Evolutionary conservation across 2,888 invertebrate species (phyloP).

Genomic region (Clepsis dumicolana): DNA sequence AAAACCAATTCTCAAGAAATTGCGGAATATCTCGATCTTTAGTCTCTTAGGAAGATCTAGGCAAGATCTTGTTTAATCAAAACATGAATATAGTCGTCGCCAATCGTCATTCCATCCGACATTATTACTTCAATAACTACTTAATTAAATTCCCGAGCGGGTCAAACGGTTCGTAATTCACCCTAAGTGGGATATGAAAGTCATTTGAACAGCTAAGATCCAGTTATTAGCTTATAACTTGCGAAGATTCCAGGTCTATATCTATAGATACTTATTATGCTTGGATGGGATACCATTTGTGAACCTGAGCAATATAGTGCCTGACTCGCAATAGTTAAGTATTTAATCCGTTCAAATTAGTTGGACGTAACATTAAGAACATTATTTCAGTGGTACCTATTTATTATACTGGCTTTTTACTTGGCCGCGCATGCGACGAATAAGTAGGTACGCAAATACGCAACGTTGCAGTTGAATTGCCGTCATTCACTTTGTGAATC

Average conservation of each 20-base stretch:
- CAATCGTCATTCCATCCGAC: neutral
- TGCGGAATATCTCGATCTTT: too few relatives aligned
- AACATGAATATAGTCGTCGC: neutral
- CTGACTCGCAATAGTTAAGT: too few relatives aligned
- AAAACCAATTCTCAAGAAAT: neutral
- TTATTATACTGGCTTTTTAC: too few relatives aligned
- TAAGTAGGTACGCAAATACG: too few relatives aligned
- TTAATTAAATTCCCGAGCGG: slow-evolving; percentile 3
- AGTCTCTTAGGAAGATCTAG: neutral
- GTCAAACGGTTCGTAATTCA: neutral
- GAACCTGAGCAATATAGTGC: too few relatives aligned
- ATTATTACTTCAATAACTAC: slow-evolving; percentile 1
- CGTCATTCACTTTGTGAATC: too few relatives aligned
- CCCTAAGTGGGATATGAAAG: neutral
- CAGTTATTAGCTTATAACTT: slow-evolving; percentile 4
- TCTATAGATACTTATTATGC: neutral
- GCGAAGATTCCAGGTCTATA: neutral
- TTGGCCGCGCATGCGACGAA: too few relatives aligned
- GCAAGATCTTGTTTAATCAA: neutral
- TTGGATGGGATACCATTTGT: too few relatives aligned
- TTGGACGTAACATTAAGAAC: too few relatives aligned
- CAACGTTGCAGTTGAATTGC: too few relatives aligned
- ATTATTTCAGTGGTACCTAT: too few relatives aligned
- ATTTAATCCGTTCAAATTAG: too few relatives aligned
- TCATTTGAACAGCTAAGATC: neutral